A percentile compares a stretch with the other conserved stretches of the same genome.
These are phyloP conservation scores for Gymnothorax javanicus DNA, from an alignment of 2,797 vertebrate species.

Conservation along the genomic window DNA sequence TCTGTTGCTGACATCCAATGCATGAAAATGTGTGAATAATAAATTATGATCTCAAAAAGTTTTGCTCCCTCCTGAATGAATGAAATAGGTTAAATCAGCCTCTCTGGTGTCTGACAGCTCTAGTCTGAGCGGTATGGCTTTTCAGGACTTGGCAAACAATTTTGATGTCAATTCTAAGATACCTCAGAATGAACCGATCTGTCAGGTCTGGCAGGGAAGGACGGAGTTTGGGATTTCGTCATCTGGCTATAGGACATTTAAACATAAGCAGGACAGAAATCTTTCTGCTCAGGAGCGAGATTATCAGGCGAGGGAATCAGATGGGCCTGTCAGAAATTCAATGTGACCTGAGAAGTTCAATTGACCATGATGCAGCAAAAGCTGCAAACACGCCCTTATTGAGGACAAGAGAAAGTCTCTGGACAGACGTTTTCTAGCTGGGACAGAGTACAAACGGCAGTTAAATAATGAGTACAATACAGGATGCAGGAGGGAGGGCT, in stretches of 20 bases:
- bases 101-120: neutral
- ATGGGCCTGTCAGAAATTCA: neutral
- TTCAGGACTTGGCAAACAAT: neutral
- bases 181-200: neutral
- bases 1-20: neutral
- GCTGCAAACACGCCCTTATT: neutral
- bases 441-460: neutral
- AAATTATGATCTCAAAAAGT: neutral
- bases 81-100: neutral
- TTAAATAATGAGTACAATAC: slow-evolving; percentile 12
- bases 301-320: neutral
- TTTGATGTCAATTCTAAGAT: neutral
- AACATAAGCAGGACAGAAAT: neutral
- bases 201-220: neutral
- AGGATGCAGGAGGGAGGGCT: neutral
- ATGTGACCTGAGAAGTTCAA: neutral
- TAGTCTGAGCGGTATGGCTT: neutral
- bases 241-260: neutral
- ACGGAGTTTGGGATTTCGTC: neutral
- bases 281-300: neutral
- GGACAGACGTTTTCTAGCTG: neutral
- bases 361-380: neutral
- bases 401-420: neutral
- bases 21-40: neutral
- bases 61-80: neutral